Conservation (phyloP, 53 echinoderm and acorn worm genomes). For the Luidia sarsii region DNA sequence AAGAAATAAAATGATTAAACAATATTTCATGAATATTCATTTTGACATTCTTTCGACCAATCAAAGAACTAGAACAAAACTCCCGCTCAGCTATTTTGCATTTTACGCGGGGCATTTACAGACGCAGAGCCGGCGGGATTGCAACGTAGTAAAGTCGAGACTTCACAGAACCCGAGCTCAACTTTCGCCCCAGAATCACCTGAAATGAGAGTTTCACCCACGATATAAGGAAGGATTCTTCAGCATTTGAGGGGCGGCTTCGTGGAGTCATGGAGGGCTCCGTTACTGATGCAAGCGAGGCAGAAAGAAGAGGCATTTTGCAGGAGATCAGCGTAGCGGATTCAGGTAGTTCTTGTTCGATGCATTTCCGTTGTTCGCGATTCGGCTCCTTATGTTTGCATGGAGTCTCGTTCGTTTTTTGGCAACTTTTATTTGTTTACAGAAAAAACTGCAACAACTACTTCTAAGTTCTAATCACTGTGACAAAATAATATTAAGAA, state of each 20-base stretch:
- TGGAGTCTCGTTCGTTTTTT: no score
- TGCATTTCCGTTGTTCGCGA: not conserved
- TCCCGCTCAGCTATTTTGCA: constrained; percentile 26
- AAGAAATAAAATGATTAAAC: not conserved
- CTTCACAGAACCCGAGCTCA: not conserved
- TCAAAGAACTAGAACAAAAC: not conserved
- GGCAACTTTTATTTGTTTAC: no score
- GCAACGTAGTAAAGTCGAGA: not conserved
- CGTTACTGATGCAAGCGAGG: not conserved
- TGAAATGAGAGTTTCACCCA: not conserved
- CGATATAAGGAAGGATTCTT: not conserved
- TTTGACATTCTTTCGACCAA: constrained; percentile 34
- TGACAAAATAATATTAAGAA: no score
- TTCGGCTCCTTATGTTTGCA: no score
- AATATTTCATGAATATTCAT: constrained; percentile 15
- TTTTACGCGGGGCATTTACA: constrained; percentile 58
- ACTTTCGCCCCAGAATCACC: not conserved
- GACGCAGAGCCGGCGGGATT: not conserved
- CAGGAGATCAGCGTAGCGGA: constrained; percentile 19
- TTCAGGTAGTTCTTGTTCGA: constrained; percentile 24
- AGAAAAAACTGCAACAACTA: no score
- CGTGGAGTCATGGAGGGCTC: constrained; percentile 17
- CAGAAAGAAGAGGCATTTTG: constrained; percentile 5
- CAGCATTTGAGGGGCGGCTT: not conserved
- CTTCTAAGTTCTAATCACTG: no score